A percentile compares a stretch with the other conserved stretches of the same genome.
Conservation (phyloP, 2,888 invertebrate genomes). For the Diarsia rubi region DNA sequence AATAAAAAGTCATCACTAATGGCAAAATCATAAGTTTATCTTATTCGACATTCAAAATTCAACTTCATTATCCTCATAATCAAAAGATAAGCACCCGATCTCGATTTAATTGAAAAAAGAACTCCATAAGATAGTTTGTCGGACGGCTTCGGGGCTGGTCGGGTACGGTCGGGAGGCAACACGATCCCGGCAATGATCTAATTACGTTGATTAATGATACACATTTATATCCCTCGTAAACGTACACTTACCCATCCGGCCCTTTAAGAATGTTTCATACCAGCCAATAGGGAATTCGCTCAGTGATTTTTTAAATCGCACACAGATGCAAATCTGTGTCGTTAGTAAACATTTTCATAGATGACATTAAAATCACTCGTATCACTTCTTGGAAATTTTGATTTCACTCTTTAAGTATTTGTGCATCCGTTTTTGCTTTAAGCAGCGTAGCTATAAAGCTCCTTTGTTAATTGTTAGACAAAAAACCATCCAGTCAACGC, state of each 20-base stretch:
- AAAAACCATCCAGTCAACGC: neutral
- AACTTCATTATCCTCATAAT: conserved; percentile 46
- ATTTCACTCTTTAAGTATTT: neutral
- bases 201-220: conserved; percentile 89
- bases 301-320: conserved; percentile 26
- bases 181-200: conserved; percentile 88
- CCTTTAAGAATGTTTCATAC: conserved; percentile 73
- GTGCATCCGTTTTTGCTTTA: neutral
- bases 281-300: conserved; percentile 43
- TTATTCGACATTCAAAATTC: conserved; percentile 17
- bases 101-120: conserved; percentile 60
- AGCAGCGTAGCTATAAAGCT: neutral
- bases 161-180: conserved; percentile 74
- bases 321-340: conserved; percentile 2
- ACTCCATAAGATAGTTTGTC: conserved; percentile 73
- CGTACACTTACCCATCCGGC: conserved; percentile 78
- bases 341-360: neutral
- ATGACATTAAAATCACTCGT: neutral
- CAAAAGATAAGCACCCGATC: conserved; percentile 58
- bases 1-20: neutral
- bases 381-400: neutral
- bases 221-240: conserved; percentile 87
- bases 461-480: neutral
- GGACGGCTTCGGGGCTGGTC: conserved; percentile 55
- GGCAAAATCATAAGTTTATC: neutral